Base-by-base conservation (phyloP, 2,113 vertebrate species). In the Cochlearius cochlearius region DNA sequence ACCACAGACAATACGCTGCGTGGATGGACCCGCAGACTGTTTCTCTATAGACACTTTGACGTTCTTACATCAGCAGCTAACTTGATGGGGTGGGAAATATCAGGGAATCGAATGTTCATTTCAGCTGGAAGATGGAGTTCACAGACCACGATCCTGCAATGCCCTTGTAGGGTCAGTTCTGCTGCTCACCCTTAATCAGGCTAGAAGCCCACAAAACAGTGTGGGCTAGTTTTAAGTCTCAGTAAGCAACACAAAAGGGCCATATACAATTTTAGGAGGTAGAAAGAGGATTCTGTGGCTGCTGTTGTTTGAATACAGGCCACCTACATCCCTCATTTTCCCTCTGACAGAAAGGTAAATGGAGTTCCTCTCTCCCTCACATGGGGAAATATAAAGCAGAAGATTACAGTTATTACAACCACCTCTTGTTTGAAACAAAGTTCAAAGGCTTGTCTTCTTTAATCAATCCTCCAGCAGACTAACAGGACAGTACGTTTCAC, bases 371-470 rank as follows among this genome's bases (percentile, higher is more conserved):
- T 84, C 66, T 74, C 84, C 82, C 38, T 91, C 43, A n/a, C 82
- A 69, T 3, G 1, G 50, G 86, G 78, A 96, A 94, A 84, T 43
- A 74, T 9, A 82, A 95, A 95, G 86, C 84, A 90, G 47, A 80
- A 81, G 76, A 91, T 92, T 93, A 92, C 59, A 86, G 94, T 97
- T 97, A 97, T 98, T 94, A 96, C 93, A 95, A 79, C 86, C 47
- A 55, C 50, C 94, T 94, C 85, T 88, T 60, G 63, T 94, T 96
- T 96, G 95, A 97, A 96, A 96, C 86, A 49, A 95, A 96, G 96
- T 97, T 98, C 97, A 97, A 92, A 96, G 88, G 69, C 92, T 96
- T 95, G 96, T 84, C 92, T 34, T 85, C 94, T 93, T 96, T 97
- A 98, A 98, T 96, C 94, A 96, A 91, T 97, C 94, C 96, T 63